Conservation (phyloP, 2,888 invertebrate species). For the Limnephilus auricula region DNA sequence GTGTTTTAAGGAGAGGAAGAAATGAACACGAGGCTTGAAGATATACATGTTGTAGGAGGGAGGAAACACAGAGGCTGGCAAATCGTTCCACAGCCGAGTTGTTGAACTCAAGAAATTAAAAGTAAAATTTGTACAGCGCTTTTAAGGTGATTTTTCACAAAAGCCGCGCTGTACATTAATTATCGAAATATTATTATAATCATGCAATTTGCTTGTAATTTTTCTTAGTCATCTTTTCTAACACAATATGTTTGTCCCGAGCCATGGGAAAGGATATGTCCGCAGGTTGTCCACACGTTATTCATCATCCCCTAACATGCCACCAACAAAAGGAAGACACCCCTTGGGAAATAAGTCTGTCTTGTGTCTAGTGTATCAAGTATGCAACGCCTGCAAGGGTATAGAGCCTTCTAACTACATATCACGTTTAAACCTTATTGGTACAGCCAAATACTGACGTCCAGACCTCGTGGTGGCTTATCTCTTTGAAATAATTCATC, state of each 20-base stretch:
- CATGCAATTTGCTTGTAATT: background rate
- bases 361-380: background rate
- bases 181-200: too few relatives aligned
- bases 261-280: background rate
- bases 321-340: background rate
- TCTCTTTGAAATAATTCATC: slow-evolving; percentile 48
- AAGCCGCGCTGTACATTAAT: too few relatives aligned
- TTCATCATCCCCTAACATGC: background rate
- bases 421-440: background rate
- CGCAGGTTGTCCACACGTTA: background rate
- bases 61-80: too few relatives aligned
- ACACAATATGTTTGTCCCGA: background rate
- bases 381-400: background rate
- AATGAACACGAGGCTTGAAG: too few relatives aligned
- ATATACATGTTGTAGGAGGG: too few relatives aligned
- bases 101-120: too few relatives aligned
- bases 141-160: too few relatives aligned
- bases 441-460: background rate
- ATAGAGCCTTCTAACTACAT: background rate
- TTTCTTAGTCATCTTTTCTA: background rate
- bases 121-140: too few relatives aligned
- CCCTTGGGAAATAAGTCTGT: background rate
- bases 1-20: too few relatives aligned
- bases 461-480: slow-evolving; percentile 27
- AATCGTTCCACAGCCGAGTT: too few relatives aligned